These are phyloP conservation scores for Cerceris ruficornis DNA, from an alignment of 2,888 invertebrate species.

Conservation along the genomic window DNA sequence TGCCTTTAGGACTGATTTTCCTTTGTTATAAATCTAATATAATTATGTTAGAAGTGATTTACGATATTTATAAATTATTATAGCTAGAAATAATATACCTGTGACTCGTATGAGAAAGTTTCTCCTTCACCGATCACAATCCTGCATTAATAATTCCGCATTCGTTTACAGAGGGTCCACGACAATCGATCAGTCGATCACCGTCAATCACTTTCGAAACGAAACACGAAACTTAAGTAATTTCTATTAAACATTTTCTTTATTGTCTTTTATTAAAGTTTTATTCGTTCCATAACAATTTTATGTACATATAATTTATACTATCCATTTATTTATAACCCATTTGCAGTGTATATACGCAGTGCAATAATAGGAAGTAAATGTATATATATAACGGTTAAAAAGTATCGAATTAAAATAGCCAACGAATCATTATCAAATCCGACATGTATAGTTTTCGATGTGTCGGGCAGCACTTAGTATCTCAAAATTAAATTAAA, in stretches of 20 bases:
- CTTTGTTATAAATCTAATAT: constrained; percentile 66
- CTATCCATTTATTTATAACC: neutral
- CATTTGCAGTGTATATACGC: constrained; percentile 33
- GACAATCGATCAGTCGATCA: too few relatives aligned
- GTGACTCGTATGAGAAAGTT: constrained; percentile 41
- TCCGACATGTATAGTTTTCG: neutral
- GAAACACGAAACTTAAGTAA: too few relatives aligned
- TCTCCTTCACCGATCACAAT: constrained; percentile 21
- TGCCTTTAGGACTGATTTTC: constrained; percentile 67
- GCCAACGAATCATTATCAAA: neutral
- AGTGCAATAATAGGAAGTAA: constrained; percentile 30
- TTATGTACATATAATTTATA: constrained; percentile 52
- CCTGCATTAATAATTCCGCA: constrained; percentile 15
- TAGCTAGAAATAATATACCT: constrained; percentile 59
- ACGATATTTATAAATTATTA: constrained; percentile 64
- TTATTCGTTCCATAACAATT: constrained; percentile 48
- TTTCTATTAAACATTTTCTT: neutral
- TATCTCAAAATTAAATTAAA: constrained; percentile 26
- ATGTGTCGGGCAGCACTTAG: constrained; percentile 27
- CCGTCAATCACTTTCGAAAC: too few relatives aligned
- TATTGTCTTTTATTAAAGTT: neutral
- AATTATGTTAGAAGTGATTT: constrained; percentile 65
- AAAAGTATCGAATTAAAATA: constrained; percentile 39
- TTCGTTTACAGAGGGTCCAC: neutral
- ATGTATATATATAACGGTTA: constrained; percentile 26